Conservation (phyloP, 1,140 invertebrate genomes). For the Dendroctonus ponderosae region DNA sequence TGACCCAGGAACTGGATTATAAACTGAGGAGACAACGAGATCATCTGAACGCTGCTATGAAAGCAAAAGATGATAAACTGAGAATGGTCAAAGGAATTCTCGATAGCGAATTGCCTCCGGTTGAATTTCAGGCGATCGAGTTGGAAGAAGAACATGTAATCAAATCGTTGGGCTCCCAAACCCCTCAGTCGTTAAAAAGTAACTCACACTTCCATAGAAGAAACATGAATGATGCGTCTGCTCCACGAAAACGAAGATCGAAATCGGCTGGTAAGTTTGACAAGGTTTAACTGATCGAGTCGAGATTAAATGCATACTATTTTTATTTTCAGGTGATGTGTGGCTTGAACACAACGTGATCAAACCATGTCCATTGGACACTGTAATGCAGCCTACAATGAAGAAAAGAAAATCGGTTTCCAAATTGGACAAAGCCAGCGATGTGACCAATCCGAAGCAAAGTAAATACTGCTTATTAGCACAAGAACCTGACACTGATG, state of each 20-base stretch:
- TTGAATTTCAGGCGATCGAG: slow-evolving; percentile 23
- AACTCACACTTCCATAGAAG: slow-evolving; percentile 13
- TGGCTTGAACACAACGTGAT: slow-evolving; percentile 90
- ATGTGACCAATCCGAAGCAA: slow-evolving; percentile 71
- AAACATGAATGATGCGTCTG: slow-evolving; percentile 10
- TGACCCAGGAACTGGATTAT: slow-evolving; percentile 61
- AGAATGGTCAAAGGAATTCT: slow-evolving; percentile 55
- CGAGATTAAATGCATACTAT: background rate
- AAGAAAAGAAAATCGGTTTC: slow-evolving; percentile 80
- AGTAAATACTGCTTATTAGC: slow-evolving; percentile 89
- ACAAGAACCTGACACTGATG: slow-evolving; percentile 86
- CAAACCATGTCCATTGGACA: slow-evolving; percentile 71
- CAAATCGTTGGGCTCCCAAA: slow-evolving; percentile 13
- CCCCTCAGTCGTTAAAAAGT: slow-evolving; percentile 19
- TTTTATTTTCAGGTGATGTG: slow-evolving; percentile 58
- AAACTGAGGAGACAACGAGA: slow-evolving; percentile 68
- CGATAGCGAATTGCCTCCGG: slow-evolving; percentile 47
- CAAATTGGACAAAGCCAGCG: slow-evolving; percentile 69
- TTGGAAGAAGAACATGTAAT: slow-evolving; percentile 2
- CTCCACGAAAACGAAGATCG: slow-evolving; percentile 23
- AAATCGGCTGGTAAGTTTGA: slow-evolving; percentile 31
- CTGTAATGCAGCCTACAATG: slow-evolving; percentile 83
- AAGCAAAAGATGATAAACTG: slow-evolving; percentile 56
- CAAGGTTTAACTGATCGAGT: background rate
- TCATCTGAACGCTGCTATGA: slow-evolving; percentile 57